phyloP scores from a whole-genome alignment of 2,888 invertebrate species.

The Spodoptera exigua region DNA sequence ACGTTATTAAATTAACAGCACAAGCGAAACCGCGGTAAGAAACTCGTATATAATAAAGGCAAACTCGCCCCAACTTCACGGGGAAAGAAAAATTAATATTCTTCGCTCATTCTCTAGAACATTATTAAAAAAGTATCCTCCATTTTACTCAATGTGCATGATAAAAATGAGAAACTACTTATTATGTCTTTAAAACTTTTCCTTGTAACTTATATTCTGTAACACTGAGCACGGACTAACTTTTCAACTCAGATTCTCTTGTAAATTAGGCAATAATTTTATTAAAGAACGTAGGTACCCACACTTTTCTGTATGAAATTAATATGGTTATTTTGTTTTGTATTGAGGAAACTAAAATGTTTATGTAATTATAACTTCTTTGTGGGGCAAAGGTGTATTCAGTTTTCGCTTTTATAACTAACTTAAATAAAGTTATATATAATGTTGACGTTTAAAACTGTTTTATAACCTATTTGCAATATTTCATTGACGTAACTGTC shows the following conservation, averaged over 20 bases:
- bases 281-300: conserved; percentile 2
- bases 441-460: no score
- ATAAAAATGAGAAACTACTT: conserved; percentile 44
- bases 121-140: conserved; percentile 61
- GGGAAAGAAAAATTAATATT: conserved; percentile 57
- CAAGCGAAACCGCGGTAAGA: no score
- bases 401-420: no score
- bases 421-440: no score
- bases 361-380: no score
- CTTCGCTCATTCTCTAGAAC: conserved; percentile 32
- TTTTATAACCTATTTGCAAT: no score
- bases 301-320: conserved; percentile 1
- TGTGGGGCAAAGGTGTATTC: no score
- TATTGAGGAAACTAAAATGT: no score
- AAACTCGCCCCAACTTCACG: conserved; percentile 45
- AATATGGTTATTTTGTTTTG: no score
- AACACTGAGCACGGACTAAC: conserved; percentile 14
- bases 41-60: conserved; percentile 27
- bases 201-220: conserved; percentile 31
- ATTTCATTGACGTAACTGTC: no score
- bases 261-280: conserved; percentile 38
- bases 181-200: conserved; percentile 18
- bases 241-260: conserved; percentile 14
- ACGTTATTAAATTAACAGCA: no score
- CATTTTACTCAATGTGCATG: conserved; percentile 44